These are phyloP conservation scores for Ameiurus melas DNA, from an alignment of 2,113 vertebrate species.

Conservation along the genomic window DNA sequence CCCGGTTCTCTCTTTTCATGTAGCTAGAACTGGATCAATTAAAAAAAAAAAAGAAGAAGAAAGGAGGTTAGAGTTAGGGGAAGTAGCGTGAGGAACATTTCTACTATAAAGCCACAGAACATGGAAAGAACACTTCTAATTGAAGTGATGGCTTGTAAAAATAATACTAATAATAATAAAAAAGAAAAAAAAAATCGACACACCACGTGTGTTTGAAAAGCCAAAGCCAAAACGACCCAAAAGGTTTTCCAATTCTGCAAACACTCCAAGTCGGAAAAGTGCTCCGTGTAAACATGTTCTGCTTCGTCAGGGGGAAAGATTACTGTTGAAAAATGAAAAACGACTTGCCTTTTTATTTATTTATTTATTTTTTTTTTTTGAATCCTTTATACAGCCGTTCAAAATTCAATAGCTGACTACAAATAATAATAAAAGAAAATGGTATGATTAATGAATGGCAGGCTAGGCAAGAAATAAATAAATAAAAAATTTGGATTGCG, in stretches of 20 bases:
- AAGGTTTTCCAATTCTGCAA: not conserved
- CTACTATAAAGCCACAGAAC: not conserved
- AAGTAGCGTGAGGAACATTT: not conserved
- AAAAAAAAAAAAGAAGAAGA: not conserved
- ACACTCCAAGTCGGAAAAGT: not conserved
- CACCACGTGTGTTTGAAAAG: not conserved
- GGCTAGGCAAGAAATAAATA: not conserved
- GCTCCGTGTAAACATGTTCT: not conserved
- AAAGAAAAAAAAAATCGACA: not conserved
- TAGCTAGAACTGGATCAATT: not conserved
- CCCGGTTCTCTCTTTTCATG: not conserved
- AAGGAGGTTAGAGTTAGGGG: not conserved
- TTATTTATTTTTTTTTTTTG: too few relatives aligned
- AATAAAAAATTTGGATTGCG: not conserved
- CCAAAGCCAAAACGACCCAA: not conserved
- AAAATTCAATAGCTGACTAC: not conserved
- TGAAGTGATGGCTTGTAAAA: not conserved
- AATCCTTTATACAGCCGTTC: not conserved
- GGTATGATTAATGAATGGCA: not conserved
- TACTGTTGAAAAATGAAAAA: not conserved
- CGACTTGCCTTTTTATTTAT: not conserved
- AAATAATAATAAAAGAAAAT: not conserved
- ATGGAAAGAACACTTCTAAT: not conserved
- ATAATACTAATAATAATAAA: too few relatives aligned
- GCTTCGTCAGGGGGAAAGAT: not conserved